phyloP scores from a whole-genome alignment of 2,888 invertebrate genomes.

The Sesia apiformis region DNA sequence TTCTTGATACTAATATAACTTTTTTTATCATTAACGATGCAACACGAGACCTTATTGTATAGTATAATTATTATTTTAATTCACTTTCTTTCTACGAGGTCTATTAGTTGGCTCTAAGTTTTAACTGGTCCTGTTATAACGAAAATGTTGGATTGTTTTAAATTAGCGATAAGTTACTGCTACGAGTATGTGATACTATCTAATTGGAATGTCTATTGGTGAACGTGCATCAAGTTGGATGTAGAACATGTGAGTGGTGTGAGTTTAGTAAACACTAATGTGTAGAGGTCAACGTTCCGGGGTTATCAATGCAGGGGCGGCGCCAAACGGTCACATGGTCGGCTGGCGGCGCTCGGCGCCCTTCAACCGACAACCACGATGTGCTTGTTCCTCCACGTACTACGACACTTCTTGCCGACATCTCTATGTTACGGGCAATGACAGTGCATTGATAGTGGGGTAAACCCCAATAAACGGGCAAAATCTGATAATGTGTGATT shows the following conservation, averaged over 20 bases:
- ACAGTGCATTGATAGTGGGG: too few relatives aligned
- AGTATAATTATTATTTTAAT: constrained; percentile 4
- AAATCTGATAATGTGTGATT: too few relatives aligned
- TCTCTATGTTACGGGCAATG: too few relatives aligned
- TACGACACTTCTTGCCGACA: too few relatives aligned
- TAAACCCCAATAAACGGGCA: too few relatives aligned
- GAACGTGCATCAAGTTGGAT: constrained; percentile 12
- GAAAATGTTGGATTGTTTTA: not conserved
- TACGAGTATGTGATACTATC: not conserved
- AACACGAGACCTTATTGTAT: constrained; percentile 16
- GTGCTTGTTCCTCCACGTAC: too few relatives aligned
- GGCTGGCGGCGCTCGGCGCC: constrained; percentile 13
- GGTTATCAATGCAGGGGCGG: constrained; percentile 64
- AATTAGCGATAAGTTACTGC: not conserved
- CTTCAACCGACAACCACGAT: not conserved
- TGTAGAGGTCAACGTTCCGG: constrained; percentile 63
- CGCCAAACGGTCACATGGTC: constrained; percentile 60
- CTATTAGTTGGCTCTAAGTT: too few relatives aligned
- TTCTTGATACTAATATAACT: constrained; percentile 33
- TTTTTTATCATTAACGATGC: constrained; percentile 17
- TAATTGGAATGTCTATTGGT: not conserved
- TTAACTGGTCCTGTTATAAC: too few relatives aligned
- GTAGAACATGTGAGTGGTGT: constrained; percentile 33
- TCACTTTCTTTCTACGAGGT: not conserved
- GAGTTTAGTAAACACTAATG: constrained; percentile 60